Conservation (phyloP, 1,140 invertebrate species). For the Hormaphis cornu region DNA sequence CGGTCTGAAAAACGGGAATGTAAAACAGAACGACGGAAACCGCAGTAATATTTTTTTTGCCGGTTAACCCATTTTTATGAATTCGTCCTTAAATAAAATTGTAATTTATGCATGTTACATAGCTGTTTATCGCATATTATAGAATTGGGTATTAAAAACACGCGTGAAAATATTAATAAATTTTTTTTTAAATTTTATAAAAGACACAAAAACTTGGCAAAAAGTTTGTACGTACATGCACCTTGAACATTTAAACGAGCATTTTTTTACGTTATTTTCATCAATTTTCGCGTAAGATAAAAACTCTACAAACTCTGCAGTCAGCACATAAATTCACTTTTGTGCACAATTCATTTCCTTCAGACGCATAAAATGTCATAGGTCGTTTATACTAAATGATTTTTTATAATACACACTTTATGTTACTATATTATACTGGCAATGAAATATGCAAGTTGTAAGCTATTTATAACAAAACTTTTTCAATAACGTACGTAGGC, state of each 20-base stretch:
- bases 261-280: too few species aligned
- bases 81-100: too few species aligned
- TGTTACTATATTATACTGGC: too few species aligned
- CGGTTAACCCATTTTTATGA: constrained; percentile 1
- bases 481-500: constrained; percentile 1
- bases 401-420: neutral
- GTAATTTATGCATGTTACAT: too few species aligned
- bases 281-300: too few species aligned
- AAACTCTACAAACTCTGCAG: neutral
- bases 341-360: neutral
- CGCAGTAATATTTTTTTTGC: neutral
- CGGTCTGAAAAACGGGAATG: neutral
- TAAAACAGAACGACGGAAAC: neutral
- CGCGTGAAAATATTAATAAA: too few species aligned
- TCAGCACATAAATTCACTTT: neutral
- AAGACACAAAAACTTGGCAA: too few species aligned
- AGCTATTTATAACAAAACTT: neutral
- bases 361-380: neutral
- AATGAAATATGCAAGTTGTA: constrained; percentile 5
- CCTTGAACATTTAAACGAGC: too few species aligned
- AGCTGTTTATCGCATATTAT: too few species aligned
- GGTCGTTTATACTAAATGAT: neutral
- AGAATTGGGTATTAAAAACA: too few species aligned
- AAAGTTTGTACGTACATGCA: too few species aligned
- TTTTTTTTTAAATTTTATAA: too few species aligned